Evolutionary conservation across 2,113 vertebrate species (phyloP), one percentile per base, ranked within the genome.

Genomic region (Chlorodrepanis virens): DNA sequence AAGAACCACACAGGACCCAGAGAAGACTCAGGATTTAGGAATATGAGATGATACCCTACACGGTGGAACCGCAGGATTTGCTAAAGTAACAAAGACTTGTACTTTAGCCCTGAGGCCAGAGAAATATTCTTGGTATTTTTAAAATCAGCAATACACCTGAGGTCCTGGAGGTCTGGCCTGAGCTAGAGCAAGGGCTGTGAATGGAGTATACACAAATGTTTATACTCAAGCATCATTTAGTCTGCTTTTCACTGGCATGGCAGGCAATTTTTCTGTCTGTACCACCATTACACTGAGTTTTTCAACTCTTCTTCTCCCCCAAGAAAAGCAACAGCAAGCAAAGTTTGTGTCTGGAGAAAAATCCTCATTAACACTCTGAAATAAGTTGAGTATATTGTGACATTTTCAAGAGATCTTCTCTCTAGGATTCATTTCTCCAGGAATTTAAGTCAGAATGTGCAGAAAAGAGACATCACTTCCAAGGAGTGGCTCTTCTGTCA

Each of bases 1-100:
- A 7, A 25, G 27, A 84, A 47, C 5, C 15, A 50, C 24, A 37
- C 5, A 87, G 65, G 21, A 45, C 2, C 3, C 19, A 75, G 47
- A 72, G 14, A 33, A 67, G 24, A 37, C 10, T 10, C 20, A 33
- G 24, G 61, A 5, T 27, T 21, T 37, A n/a, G 13, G 1, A 1
- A 37, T 11, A 28, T 3, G 40, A 57, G 13, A 21, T 63, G 17
- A 4, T 65, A 11, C 14, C 57, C 71, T 47, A 17, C 19, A n/a
- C 21, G 20, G 11, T 0, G 2, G 4, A 19, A 45, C 9, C 65
- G 14, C 8, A 65, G 16, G 19, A 2, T 47, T 8, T 44, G 10
- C 20, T 31, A 29, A 64, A 72, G 14, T 28, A 65, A 23, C 28
- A 37, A 5, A 37, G 37, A 39, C 1, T 5, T 56, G 19, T 18